Base-by-base conservation (phyloP, 37 sponge, comb jelly and placozoan genomes). In the Beroe forskalii region DNA sequence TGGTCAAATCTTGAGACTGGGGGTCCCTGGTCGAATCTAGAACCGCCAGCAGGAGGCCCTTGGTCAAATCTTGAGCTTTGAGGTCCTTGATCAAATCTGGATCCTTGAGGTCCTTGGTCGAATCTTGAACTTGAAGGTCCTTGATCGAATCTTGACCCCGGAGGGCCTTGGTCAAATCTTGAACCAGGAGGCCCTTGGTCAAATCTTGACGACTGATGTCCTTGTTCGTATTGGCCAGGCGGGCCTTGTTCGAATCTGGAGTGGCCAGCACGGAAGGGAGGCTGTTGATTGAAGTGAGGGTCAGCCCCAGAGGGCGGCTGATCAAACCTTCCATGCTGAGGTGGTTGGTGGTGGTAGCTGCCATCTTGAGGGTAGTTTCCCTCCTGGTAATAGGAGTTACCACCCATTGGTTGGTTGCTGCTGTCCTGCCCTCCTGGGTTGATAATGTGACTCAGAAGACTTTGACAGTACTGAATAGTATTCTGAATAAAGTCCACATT, bases 141-240 rank as follows among this genome's bases (percentile, higher is more conserved):
- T 38, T 80, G 86, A 33, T 72, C 76, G 40, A 72, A 37, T 20
- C 76, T 32, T 17, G 19, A 27, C 8, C 22, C 12, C 3, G 86
- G 86, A 36, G 76, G 76, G 42, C 86, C 86, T 25, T 80, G 86
- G 27, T 80, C 86, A 23, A 80, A 80, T 38, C 86, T 80, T 22
- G 30, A 22, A 20, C 55, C 55, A 41, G 86, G 55, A 44, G 86
- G 86, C 35, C 86, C 86, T 43, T 80, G 86, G 23, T 80, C 86
- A 25, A 80, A 80, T 38, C 86, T 44, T 1, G 38, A 6, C 2
- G 44, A 44, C 28, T 23, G 37, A 27, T 22, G 66, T 55, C 60
- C 60, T n/a, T 64, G 66, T 22, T 64, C 66, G 24, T 22, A n/a
- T 6, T 27, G 66, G 44, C 48, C 48, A 23, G 86, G 86, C 1